Conservation (phyloP, 2,113 vertebrate species). For the Tupaia tana region DNA sequence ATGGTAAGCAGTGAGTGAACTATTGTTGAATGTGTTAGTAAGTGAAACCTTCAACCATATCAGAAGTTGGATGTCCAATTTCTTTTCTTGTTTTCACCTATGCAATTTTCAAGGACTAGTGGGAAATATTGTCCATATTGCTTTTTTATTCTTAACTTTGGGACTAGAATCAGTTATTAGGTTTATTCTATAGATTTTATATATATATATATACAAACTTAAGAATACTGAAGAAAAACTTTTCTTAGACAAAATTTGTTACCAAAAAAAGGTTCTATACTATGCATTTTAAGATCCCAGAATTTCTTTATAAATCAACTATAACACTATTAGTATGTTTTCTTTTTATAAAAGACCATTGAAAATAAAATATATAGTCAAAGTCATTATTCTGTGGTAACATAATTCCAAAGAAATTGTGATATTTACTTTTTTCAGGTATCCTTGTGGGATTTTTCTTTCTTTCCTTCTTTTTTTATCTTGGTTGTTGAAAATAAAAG, state of each 20-base stretch:
- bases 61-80: neutral
- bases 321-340: neutral
- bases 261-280: neutral
- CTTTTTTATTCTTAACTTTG: conserved; percentile 14
- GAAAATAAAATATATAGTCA: conserved; percentile 8
- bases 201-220: neutral
- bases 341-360: neutral
- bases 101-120: conserved; percentile 12
- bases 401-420: conserved; percentile 15
- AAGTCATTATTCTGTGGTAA: neutral
- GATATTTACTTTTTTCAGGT: conserved; percentile 15
- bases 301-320: conserved; percentile 38
- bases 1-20: neutral
- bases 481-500: conserved; percentile 16
- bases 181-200: neutral
- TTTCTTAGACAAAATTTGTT: conserved; percentile 27
- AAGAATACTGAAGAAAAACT: conserved; percentile 38
- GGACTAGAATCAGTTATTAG: conserved; percentile 1
- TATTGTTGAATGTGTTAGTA: conserved; percentile 35
- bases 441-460: neutral
- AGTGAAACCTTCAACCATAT: neutral
- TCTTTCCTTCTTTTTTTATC: neutral
- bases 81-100: conserved; percentile 29
- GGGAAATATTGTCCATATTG: neutral
- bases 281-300: neutral